These are phyloP conservation scores for Lucilia cuprina DNA, from an alignment of 1,140 invertebrate genomes.

Conservation along the genomic window DNA sequence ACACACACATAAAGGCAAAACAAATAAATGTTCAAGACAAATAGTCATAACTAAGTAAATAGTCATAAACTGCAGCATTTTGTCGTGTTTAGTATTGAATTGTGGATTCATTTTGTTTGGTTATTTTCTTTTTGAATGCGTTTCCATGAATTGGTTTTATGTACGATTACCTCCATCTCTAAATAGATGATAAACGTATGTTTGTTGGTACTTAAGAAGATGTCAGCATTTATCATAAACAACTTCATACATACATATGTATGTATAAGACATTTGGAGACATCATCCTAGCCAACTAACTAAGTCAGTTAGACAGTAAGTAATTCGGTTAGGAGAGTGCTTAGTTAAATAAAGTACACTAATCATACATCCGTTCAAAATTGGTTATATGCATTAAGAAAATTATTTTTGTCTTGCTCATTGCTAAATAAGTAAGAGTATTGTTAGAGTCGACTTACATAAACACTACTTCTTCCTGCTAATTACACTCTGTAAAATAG, in stretches of 20 bases:
- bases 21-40: slow-evolving; percentile 2
- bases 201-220: slow-evolving; percentile 31
- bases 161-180: background rate
- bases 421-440: background rate
- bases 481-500: background rate
- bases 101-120: background rate
- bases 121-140: background rate
- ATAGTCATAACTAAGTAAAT: background rate
- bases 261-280: background rate
- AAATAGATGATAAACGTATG: background rate
- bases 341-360: slow-evolving; percentile 24
- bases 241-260: slow-evolving; percentile 21
- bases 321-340: background rate
- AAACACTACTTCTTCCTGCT: background rate
- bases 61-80: background rate
- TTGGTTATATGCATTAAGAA: background rate
- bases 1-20: background rate
- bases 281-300: background rate
- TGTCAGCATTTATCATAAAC: slow-evolving; percentile 24
- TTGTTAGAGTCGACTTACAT: background rate
- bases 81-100: background rate
- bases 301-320: background rate
- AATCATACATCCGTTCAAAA: slow-evolving; percentile 18
- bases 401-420: background rate
- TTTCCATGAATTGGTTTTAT: background rate